Evolutionary conservation across 2,888 invertebrate genomes (phyloP).

Genomic region (Dorcus hopei): DNA sequence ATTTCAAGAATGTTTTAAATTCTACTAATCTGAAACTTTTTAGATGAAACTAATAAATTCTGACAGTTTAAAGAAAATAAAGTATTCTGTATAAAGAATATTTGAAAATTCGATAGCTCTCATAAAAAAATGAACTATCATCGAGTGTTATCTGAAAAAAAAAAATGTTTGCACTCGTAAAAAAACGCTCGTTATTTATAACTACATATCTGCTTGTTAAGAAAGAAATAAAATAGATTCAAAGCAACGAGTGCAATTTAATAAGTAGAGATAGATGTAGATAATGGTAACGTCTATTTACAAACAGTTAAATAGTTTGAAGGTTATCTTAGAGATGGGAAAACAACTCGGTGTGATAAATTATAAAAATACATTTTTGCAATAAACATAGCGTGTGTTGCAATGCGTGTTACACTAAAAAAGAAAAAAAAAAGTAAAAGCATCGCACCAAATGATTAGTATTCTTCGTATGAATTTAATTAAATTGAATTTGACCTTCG

Average conservation of each 20-base stretch:
- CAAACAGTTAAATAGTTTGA: conserved; percentile 23
- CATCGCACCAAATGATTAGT: too few species aligned
- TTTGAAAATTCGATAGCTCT: too few species aligned
- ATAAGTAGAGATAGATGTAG: conserved; percentile 14
- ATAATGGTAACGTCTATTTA: conserved; percentile 16
- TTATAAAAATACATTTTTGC: conserved; percentile 17
- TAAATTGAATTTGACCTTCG: too few species aligned
- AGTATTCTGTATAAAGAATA: too few species aligned
- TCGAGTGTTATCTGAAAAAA: too few species aligned
- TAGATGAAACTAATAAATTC: too few species aligned
- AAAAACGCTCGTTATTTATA: conserved; percentile 7
- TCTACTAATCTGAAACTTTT: too few species aligned
- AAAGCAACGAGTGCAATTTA: conserved; percentile 17
- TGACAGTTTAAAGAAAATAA: too few species aligned
- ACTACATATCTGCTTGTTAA: conserved; percentile 9
- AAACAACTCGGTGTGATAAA: conserved; percentile 17
- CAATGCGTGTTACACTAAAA: background rate
- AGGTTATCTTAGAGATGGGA: conserved; percentile 26
- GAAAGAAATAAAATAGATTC: conserved; percentile 16
- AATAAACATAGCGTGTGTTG: conserved; percentile 13
- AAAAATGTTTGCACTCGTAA: background rate
- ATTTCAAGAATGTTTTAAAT: too few species aligned
- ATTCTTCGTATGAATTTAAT: too few species aligned
- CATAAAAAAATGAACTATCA: too few species aligned
- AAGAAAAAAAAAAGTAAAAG: too few species aligned